Percentiles rank a stretch among this genome's conserved stretches.
These are phyloP conservation scores for Tridacna gigas DNA, from an alignment of 2,888 invertebrate species.

Conservation along the genomic window DNA sequence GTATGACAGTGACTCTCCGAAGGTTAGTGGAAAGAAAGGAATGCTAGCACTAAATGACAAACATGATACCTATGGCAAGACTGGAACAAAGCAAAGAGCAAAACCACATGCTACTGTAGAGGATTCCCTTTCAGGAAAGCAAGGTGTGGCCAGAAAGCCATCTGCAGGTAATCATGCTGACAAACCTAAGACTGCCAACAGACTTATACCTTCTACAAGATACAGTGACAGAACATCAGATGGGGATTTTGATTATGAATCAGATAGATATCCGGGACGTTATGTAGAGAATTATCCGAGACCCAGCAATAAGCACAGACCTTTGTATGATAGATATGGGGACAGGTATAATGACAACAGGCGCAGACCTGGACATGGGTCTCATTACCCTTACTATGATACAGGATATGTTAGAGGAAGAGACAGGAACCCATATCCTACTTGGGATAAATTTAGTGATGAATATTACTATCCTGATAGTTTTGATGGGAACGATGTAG, in stretches of 20 bases:
- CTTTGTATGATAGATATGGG: conserved; percentile 46
- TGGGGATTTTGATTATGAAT: conserved; percentile 13
- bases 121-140: not conserved
- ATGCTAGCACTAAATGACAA: not conserved
- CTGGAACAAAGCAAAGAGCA: not conserved
- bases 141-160: not conserved
- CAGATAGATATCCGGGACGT: conserved; percentile 23
- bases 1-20: conserved; percentile 55
- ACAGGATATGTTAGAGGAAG: conserved; percentile 41
- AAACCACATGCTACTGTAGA: not conserved
- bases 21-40: conserved; percentile 62
- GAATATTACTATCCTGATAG: conserved; percentile 59
- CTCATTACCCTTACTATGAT: conserved; percentile 63
- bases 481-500: conserved; percentile 22
- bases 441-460: conserved; percentile 59
- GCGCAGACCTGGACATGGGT: conserved; percentile 50
- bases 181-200: not conserved
- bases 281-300: conserved; percentile 35
- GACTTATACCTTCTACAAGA: not conserved
- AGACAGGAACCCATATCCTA: conserved; percentile 52
- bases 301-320: conserved; percentile 42
- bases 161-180: not conserved
- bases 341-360: conserved; percentile 37
- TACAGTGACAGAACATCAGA: conserved; percentile 7
- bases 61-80: not conserved